phyloP scores from a whole-genome alignment of 37 sponge, comb jelly and placozoan species.

The Petrosia ficiformis region DNA sequence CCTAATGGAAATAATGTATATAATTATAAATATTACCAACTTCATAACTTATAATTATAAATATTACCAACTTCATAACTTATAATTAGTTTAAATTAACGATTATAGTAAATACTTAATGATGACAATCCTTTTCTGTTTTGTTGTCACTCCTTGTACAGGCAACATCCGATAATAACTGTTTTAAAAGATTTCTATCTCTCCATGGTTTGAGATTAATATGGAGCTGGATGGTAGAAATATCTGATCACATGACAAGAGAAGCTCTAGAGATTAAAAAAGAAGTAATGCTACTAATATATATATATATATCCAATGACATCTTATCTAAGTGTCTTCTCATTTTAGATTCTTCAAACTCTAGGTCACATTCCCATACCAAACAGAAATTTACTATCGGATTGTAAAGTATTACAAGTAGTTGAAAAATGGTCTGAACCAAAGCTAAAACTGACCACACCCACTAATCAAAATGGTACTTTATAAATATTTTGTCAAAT shows the following conservation, averaged over 20 bases:
- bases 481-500: too few species aligned
- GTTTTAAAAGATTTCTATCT: constrained; percentile 80
- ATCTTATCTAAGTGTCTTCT: neutral
- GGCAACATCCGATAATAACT: constrained; percentile 57
- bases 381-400: constrained; percentile 76
- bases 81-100: too few species aligned
- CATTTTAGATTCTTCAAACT: constrained; percentile 63
- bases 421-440: constrained; percentile 74
- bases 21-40: too few species aligned
- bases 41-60: too few species aligned
- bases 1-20: neutral
- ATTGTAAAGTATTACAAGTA: constrained; percentile 63
- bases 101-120: too few species aligned
- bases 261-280: constrained; percentile 37
- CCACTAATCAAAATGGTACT: too few species aligned
- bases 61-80: too few species aligned
- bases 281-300: too few species aligned
- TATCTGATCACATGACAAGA: constrained; percentile 23
- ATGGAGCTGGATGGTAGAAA: constrained; percentile 96
- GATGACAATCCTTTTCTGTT: neutral
- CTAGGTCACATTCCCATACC: constrained; percentile 78
- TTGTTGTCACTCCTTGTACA: constrained; percentile 6
- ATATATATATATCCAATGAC: neutral
- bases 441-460: too few species aligned
- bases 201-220: constrained; percentile 83